These are phyloP conservation scores for Nematostella vectensis DNA, from an alignment of 92 coral and sea anemone species.

Conservation along the genomic window DNA sequence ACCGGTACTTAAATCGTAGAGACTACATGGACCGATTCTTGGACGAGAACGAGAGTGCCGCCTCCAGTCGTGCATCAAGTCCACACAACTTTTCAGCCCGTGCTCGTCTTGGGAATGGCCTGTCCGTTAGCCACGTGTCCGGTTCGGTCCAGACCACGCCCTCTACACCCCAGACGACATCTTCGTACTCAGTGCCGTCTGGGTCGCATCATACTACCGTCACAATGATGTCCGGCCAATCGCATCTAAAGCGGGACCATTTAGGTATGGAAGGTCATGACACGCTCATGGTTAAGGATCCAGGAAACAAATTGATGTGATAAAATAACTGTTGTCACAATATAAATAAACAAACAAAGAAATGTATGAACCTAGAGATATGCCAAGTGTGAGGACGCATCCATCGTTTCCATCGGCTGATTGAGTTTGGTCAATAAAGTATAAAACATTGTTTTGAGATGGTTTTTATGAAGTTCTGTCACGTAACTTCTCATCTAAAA, in stretches of 20 bases:
- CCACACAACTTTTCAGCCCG: conserved; percentile 81
- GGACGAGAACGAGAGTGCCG: conserved; percentile 99
- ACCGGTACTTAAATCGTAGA: conserved; percentile 36
- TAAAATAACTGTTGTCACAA: too few relatives aligned
- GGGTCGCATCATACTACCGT: conserved; percentile 25
- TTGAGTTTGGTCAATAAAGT: too few relatives aligned
- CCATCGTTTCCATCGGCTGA: too few relatives aligned
- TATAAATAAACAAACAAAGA: too few relatives aligned
- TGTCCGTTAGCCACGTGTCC: conserved; percentile 23
- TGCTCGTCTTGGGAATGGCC: conserved; percentile 65
- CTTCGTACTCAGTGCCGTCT: conserved; percentile 16
- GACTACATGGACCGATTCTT: conserved; percentile 99
- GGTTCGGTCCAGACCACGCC: background rate
- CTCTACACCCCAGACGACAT: conserved; percentile 4
- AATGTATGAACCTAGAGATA: too few relatives aligned
- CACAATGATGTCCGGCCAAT: conserved; percentile 22
- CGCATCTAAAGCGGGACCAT: conserved; percentile 22
- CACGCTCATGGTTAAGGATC: too few relatives aligned
- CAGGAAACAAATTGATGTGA: too few relatives aligned
- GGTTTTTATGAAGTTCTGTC: too few relatives aligned
- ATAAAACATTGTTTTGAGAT: too few relatives aligned
- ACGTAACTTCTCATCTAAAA: too few relatives aligned
- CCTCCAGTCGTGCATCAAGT: conserved; percentile 97
- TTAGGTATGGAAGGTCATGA: too few relatives aligned
- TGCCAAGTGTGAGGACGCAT: too few relatives aligned